Percentiles rank a stretch among this genome's conserved stretches.
These are phyloP conservation scores for Micromussa lordhowensis DNA, from an alignment of 92 coral and sea anemone species.

Conservation along the genomic window DNA sequence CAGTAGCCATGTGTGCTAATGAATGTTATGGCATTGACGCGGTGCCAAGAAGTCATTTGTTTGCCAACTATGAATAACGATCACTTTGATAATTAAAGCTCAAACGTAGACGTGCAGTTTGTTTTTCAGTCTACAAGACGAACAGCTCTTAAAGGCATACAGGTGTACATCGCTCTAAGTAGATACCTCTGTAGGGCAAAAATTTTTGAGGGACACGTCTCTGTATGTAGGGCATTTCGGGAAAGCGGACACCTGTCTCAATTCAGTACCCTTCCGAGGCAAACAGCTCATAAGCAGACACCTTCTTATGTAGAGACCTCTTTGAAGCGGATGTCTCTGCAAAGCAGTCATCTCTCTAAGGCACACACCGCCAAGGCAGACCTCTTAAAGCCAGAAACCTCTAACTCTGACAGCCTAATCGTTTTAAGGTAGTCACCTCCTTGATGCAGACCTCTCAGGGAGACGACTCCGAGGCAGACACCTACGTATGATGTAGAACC, in stretches of 20 bases:
- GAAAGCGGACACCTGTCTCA: not conserved
- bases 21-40: not conserved
- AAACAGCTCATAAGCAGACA: not conserved
- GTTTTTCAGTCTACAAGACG: not conserved
- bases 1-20: not conserved
- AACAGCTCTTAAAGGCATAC: not conserved
- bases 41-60: not conserved
- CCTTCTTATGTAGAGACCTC: not conserved
- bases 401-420: not conserved
- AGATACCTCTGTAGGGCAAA: too few species aligned
- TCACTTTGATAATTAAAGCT: not conserved
- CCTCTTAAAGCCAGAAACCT: not conserved
- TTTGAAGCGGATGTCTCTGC: not conserved
- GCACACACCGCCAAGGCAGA: not conserved
- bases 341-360: not conserved
- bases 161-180: too few species aligned
- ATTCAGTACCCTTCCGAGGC: not conserved
- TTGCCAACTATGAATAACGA: not conserved
- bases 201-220: too few species aligned
- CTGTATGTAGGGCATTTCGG: too few species aligned
- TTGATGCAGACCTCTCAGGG: not conserved
- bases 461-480: not conserved
- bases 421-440: not conserved
- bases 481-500: not conserved
- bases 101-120: not conserved